phyloP scores from a whole-genome alignment of 2,888 invertebrate genomes.

The Nymphalis c-album region DNA sequence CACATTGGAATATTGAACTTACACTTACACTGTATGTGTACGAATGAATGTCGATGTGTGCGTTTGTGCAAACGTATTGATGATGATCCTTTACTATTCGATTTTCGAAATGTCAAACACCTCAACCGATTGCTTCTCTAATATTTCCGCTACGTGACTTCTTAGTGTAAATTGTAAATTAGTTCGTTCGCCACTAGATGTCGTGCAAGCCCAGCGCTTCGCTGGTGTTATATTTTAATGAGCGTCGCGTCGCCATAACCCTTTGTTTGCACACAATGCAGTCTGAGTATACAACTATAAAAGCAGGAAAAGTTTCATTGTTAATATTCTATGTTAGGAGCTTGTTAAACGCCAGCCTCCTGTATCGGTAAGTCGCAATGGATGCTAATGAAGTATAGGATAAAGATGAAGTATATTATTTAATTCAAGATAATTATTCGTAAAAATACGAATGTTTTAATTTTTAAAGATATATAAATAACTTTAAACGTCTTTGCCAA shows the following conservation, averaged over 20 bases:
- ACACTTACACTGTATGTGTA: no score
- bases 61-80: slow-evolving; percentile 15
- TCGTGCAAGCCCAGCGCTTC: slow-evolving; percentile 22
- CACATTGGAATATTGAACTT: no score
- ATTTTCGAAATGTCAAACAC: slow-evolving; percentile 1
- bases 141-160: slow-evolving; percentile 19
- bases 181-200: slow-evolving; percentile 27
- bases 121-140: slow-evolving; percentile 3
- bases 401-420: slow-evolving; percentile 3
- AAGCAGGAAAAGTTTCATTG: slow-evolving; percentile 51
- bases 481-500: no score
- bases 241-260: slow-evolving; percentile 47
- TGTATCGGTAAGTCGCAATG: slow-evolving; percentile 36
- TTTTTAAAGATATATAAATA: no score
- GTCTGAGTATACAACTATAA: slow-evolving; percentile 49
- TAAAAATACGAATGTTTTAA: no score
- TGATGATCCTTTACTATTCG: slow-evolving; percentile 20
- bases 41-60: slow-evolving; percentile 18
- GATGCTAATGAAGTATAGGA: slow-evolving; percentile 28
- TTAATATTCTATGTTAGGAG: slow-evolving; percentile 48
- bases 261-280: slow-evolving; percentile 61
- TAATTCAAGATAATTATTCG: no score
- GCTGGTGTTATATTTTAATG: slow-evolving; percentile 48
- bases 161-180: slow-evolving; percentile 21
- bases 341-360: slow-evolving; percentile 41